Evolutionary conservation across 2,888 invertebrate genomes (phyloP).

Genomic region (Tenthredo scrophulariae): DNA sequence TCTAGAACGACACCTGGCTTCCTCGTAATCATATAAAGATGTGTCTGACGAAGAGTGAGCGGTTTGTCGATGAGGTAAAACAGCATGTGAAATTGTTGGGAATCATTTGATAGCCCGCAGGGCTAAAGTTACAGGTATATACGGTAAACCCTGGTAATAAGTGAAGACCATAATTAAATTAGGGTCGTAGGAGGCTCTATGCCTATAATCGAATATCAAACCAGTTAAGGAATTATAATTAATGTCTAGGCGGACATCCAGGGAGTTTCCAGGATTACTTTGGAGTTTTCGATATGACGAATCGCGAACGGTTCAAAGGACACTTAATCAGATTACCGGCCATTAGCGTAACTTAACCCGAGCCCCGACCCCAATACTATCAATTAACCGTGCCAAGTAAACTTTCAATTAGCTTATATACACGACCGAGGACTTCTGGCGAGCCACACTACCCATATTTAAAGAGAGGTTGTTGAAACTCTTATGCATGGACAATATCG

Average conservation of each 20-base stretch:
- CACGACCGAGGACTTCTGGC: neutral
- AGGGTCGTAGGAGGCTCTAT: neutral
- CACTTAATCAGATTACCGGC: constrained; percentile 36
- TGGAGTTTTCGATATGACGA: constrained; percentile 30
- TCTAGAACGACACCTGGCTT: neutral
- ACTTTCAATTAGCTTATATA: constrained; percentile 31
- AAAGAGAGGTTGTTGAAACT: neutral
- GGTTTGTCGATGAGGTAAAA: neutral
- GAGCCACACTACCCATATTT: neutral
- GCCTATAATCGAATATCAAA: constrained; percentile 6
- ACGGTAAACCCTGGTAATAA: neutral
- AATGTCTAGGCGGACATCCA: neutral
- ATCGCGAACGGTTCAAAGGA: constrained; percentile 37
- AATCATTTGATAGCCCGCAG: neutral
- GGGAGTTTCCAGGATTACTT: constrained; percentile 33
- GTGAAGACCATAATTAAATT: neutral
- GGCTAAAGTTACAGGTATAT: neutral
- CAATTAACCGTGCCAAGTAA: constrained; percentile 30
- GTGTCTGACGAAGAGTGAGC: neutral
- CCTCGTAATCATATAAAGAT: neutral
- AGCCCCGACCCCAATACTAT: constrained; percentile 22
- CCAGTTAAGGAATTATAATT: constrained; percentile 1
- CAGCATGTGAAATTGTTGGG: neutral
- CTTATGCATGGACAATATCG: neutral
- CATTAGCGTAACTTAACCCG: constrained; percentile 34